Conservation (phyloP, 1,140 invertebrate genomes). For the Penaeus indicus region DNA sequence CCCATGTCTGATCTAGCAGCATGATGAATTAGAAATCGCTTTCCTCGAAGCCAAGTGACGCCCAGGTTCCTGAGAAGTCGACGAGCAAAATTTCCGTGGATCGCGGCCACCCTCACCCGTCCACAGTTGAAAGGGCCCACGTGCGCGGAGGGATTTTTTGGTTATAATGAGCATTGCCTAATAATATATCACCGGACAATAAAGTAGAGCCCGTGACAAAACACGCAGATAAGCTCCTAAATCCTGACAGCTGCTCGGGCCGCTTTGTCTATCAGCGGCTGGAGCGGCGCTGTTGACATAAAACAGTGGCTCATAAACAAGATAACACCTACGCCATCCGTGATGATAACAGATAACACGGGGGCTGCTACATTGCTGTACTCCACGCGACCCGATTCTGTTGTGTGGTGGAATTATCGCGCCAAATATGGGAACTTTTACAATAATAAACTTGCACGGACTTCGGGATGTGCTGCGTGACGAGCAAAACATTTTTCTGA, state of each 20-base stretch:
- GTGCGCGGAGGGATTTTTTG: constrained; percentile 50
- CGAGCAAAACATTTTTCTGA: no score
- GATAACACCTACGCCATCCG: constrained; percentile 23
- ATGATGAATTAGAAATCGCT: no score
- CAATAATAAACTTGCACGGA: no score
- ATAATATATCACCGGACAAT: constrained; percentile 53
- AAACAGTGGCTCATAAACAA: constrained; percentile 31
- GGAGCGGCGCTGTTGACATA: background rate
- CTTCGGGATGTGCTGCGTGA: no score
- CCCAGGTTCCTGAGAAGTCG: background rate
- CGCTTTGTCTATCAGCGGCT: constrained; percentile 49
- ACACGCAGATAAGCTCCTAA: constrained; percentile 50
- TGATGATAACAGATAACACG: no score
- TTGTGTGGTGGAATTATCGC: no score
- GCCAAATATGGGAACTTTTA: no score
- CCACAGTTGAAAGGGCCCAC: constrained; percentile 56
- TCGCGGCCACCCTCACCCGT: constrained; percentile 46
- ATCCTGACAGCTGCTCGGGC: constrained; percentile 40
- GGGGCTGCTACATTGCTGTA: background rate
- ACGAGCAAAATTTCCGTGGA: no score
- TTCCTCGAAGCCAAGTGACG: no score
- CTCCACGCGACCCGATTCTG: background rate
- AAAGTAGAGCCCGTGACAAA: constrained; percentile 48
- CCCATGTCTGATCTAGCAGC: no score
- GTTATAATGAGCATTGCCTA: constrained; percentile 60